Evolutionary conservation across 2,888 invertebrate genomes (phyloP), one percentile per base, ranked within the genome.

Genomic region (Lasioglossum lativentre): DNA sequence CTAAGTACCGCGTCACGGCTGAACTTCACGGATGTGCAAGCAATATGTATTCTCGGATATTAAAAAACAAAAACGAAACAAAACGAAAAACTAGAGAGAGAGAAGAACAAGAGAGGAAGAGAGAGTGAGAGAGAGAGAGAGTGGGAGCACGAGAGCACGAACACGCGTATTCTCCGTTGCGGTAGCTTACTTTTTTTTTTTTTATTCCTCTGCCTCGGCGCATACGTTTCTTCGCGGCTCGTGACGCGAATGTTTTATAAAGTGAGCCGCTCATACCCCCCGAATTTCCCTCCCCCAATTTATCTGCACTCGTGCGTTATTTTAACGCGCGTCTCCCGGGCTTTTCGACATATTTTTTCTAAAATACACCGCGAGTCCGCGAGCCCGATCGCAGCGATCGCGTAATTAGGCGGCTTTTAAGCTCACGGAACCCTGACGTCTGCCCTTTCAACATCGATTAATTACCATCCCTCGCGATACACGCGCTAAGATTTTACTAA

Each of bases 1-100:
- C 94, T 94, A 94, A 94, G 94, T 94, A 92, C 89, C 85, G 77
- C 89, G 89, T 88, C 88, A 90, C 86, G 89, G 90, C 89, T 90
- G 87, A 87, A 86, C 87, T 80, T 87, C 83, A 86, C 80, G 86
- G 86, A 86, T 79, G 83, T 87, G 80, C 86, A 83, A 83, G 86
- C 86, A 80, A 87, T 86, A 82, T 86, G 85, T 86, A 86, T 87
- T 86, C 86, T 87, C 75, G 72, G 63, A 86, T 83, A 80, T 78
- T 71, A 78, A 79, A 63, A 85, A 82, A 80, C 63, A 68, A 84
- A 85, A 85, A 84, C 80, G 75, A 78, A 77, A 87, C 85, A 80
- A 77, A 72, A 72, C 63, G 63, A 66, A 66, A 66, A 66, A 66
- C 34, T 8, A 27, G 27, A 5, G 14, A 59, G 27, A 47, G 47